phyloP scores from a whole-genome alignment of 2,113 vertebrate species.

The Numenius arquata region DNA sequence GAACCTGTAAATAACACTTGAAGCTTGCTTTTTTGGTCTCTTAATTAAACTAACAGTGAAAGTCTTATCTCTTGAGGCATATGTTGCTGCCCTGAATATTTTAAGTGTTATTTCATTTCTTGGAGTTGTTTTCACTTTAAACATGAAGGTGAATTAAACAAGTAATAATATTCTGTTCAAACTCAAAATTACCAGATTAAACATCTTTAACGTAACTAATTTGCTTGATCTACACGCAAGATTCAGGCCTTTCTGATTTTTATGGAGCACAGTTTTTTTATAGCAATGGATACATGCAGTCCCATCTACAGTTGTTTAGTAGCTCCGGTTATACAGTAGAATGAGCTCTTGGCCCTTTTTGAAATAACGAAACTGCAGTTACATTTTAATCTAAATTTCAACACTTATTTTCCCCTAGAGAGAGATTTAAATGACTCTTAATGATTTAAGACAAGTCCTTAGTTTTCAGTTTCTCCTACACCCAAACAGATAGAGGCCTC shows the following conservation, averaged over 20 bases:
- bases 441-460: not conserved
- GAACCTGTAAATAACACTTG: constrained; percentile 37
- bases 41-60: constrained; percentile 39
- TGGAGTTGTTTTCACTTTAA: constrained; percentile 12
- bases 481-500: not conserved
- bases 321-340: not conserved
- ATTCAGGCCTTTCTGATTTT: not conserved
- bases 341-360: not conserved
- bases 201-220: not conserved
- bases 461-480: not conserved
- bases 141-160: not conserved
- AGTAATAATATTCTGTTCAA: not conserved
- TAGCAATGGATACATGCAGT: not conserved
- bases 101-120: constrained; percentile 9
- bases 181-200: not conserved
- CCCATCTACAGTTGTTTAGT: not conserved
- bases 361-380: not conserved
- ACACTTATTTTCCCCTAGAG: not conserved
- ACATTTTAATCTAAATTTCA: not conserved
- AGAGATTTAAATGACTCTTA: not conserved
- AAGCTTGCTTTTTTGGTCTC: not conserved
- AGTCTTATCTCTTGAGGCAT: constrained; percentile 35
- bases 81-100: constrained; percentile 34
- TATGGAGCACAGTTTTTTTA: not conserved
- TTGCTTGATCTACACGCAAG: not conserved